Evolutionary conservation across 2,797 vertebrate genomes (phyloP).

Genomic region (Argyrosomus regius): DNA sequence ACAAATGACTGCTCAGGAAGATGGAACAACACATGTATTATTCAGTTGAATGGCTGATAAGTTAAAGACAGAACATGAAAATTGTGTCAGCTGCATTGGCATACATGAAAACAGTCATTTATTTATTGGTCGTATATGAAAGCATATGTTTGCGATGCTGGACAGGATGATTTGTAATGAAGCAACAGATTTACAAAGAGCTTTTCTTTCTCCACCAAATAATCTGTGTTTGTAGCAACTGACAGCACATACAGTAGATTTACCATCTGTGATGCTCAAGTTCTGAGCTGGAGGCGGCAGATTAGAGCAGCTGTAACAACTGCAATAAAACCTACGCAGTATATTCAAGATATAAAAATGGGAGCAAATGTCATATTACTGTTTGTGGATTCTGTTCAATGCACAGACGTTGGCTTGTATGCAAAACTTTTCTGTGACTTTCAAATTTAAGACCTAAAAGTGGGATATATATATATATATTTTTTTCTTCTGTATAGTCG

Average conservation of each 20-base stretch:
- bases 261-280: not conserved
- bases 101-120: not conserved
- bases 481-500: too few species aligned
- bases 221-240: not conserved
- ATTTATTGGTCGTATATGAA: not conserved
- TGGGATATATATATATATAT: not conserved
- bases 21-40: not conserved
- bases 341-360: not conserved
- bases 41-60: not conserved
- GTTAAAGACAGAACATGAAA: not conserved
- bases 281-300: not conserved
- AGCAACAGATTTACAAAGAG: slow-evolving; percentile 4
- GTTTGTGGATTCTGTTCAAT: not conserved
- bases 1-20: not conserved
- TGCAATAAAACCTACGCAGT: not conserved
- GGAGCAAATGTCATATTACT: not conserved
- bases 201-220: not conserved
- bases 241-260: slow-evolving; percentile 12
- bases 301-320: not conserved
- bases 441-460: not conserved
- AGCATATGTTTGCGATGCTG: not conserved
- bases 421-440: not conserved
- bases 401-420: not conserved
- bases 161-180: not conserved
- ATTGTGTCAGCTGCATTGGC: not conserved